Evolutionary conservation across 2,888 invertebrate genomes (phyloP), one percentile per base, ranked within the genome.

Genomic region (Ptilodon capucinus): DNA sequence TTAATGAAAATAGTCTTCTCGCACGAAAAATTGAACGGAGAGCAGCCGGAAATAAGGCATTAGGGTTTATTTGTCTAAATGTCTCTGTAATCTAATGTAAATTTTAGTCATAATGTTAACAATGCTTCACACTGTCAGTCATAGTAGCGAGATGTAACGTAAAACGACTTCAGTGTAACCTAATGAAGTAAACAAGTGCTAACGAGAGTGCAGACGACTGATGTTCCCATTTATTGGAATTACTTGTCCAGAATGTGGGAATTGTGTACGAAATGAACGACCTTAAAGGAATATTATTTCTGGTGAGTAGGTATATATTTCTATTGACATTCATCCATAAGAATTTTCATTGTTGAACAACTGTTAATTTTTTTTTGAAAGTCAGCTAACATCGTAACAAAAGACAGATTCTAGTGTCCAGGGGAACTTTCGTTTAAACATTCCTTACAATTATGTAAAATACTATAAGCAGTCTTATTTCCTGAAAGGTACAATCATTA

Each of bases 31-130:
- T 43, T 41, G n/a, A 54, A 40, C 45, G 38, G 46, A 60, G 74
- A 63, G 64, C 65, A 74, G 72, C 75, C 84, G 88, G 87, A 89
- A 87, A 86, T 79, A 75, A 69, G 74, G 67, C 81, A 80, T 86
- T 85, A 86, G 75, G n/a, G 70, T 54, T 53, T 89, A 81, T 90
- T 91, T 89, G 71, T 61, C 60, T 76, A 75, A n/a, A 60, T 70
- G 82, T 83, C 84, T 71, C 57, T 64, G 74, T 86, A 86, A 86
- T 87, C 85, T 81, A 61, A 55, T 51, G 80, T 77, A 80, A 84
- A 81, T 76, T 71, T 4, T 67, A 66, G 60, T 64, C 69, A 72
- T 38, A 81, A 67, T 75, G 75, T 73, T 73, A 83, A 86, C 78
- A 86, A 70, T 57, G 68, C 58, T 72, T 74, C 75, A 74, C 64